A percentile compares a stretch with the other conserved stretches of the same genome.
These are phyloP conservation scores for Cephus cinctus DNA, from an alignment of 1,140 invertebrate species.

Conservation along the genomic window DNA sequence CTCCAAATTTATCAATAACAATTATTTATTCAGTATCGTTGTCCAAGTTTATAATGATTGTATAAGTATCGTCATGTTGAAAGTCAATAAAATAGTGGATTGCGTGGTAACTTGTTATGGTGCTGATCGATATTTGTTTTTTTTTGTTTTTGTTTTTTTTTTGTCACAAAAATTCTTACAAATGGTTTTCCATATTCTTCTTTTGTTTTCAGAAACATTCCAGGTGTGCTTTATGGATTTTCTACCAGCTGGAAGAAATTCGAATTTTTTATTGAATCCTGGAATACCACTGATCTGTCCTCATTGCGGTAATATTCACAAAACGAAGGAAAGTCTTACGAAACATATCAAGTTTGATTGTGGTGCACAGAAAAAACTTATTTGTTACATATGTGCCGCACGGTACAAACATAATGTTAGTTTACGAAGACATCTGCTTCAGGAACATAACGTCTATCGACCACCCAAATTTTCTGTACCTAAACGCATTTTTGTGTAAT, in stretches of 20 bases:
- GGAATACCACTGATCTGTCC: slow-evolving; percentile 37
- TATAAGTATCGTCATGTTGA: too few species aligned
- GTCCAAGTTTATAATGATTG: too few species aligned
- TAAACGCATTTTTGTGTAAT: slow-evolving; percentile 32
- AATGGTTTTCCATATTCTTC: slow-evolving; percentile 2
- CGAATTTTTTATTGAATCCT: too few species aligned
- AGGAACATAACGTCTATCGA: slow-evolving; percentile 40
- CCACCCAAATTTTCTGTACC: slow-evolving; percentile 38
- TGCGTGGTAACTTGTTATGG: too few species aligned
- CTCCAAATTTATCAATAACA: too few species aligned
- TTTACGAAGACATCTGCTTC: slow-evolving; percentile 41
- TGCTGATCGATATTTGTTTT: too few species aligned
- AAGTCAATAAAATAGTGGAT: too few species aligned
- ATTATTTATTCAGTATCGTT: too few species aligned
- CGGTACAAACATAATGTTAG: slow-evolving; percentile 52
- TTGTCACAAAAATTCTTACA: too few species aligned
- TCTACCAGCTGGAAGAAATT: too few species aligned
- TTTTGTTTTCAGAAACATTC: slow-evolving; percentile 26
- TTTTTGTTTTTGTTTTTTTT: too few species aligned
- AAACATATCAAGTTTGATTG: slow-evolving; percentile 59
- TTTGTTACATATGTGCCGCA: slow-evolving; percentile 50
- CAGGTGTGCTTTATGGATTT: too few species aligned
- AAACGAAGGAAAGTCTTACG: slow-evolving; percentile 51
- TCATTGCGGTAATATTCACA: slow-evolving; percentile 56
- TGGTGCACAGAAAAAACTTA: slow-evolving; percentile 52